These are phyloP conservation scores for Hyles euphorbiae DNA, from an alignment of 1,140 invertebrate genomes.

Conservation along the genomic window DNA sequence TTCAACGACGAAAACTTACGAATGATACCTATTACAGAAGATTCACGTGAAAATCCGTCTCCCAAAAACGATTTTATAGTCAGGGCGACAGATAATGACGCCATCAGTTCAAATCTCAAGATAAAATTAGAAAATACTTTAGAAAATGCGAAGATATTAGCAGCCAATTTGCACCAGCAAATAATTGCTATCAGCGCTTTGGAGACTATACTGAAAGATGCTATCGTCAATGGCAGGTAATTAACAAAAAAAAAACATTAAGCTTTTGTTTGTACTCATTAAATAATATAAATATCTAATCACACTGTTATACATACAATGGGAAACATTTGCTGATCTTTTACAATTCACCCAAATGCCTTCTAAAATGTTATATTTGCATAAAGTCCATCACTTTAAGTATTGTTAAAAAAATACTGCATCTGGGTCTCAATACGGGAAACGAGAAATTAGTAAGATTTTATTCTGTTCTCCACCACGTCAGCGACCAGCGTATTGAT, in stretches of 20 bases:
- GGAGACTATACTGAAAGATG: conserved; percentile 42
- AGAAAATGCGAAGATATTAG: conserved; percentile 32
- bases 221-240: conserved; percentile 51
- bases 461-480: too few relatives aligned
- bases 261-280: background rate
- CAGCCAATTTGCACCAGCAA: conserved; percentile 34
- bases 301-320: too few relatives aligned
- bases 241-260: background rate
- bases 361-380: too few relatives aligned
- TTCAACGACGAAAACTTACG: background rate
- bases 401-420: too few relatives aligned
- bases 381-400: too few relatives aligned
- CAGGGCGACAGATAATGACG: conserved; percentile 3
- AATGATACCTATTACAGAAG: background rate
- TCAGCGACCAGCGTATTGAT: too few relatives aligned
- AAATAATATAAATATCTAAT: too few relatives aligned
- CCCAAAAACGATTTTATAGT: background rate
- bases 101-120: conserved; percentile 18
- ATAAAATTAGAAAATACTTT: conserved; percentile 33
- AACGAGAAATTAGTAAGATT: too few relatives aligned
- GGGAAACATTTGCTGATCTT: too few relatives aligned
- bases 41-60: background rate
- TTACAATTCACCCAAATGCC: too few relatives aligned
- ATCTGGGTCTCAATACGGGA: too few relatives aligned
- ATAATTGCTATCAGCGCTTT: conserved; percentile 27